Evolutionary conservation across 2,888 invertebrate species (phyloP), one percentile per base, ranked within the genome.

Genomic region (Blastobasis adustella): DNA sequence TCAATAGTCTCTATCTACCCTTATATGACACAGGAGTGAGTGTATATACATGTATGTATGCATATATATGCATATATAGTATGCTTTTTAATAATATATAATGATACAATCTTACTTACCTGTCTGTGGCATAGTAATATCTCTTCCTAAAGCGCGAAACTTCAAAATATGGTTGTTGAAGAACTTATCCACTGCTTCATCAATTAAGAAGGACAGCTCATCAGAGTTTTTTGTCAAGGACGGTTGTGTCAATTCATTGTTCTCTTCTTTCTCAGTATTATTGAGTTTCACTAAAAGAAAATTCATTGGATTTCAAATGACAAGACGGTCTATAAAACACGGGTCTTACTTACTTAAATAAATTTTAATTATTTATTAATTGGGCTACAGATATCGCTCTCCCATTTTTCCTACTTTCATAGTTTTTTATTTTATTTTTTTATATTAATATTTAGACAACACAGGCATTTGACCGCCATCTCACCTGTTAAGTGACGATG

Each of bases 161-260:
- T 73, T 75, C 43, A 92, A 68, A 0, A 90, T 79, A 57, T 91
- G 91, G 10, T 80, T 88, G 46, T 90, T 86, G 58, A 92, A 91
- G 64, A 92, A 92, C 9, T 81, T 73, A 37, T 90, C 89, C 0
- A 92, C 78, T 23, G 87, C 89, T 48, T 77, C 74, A 51, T 91
- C 90, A 42, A 91, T 90, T 60, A 82, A 62, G 5, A 75, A 65
- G 4, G 82, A 76, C 0, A 89, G 58, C 53, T 82, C 76, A 50
- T 80, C 76, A 0, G 80, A 62, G 38, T 63, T 67, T 5, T 66
- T 41, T 10, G 38, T 46, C 4, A 23, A 5, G 8, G 41, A 39
- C 5, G 23, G n/a, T 52, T n/a, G 42, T 9, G 42, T 4, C 23
- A 62, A 58, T 0, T 54, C 54, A 7, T 59, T 58, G 1, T 53